phyloP scores from a whole-genome alignment of 2,797 vertebrate genomes.

The Lutjanus campechanus region DNA sequence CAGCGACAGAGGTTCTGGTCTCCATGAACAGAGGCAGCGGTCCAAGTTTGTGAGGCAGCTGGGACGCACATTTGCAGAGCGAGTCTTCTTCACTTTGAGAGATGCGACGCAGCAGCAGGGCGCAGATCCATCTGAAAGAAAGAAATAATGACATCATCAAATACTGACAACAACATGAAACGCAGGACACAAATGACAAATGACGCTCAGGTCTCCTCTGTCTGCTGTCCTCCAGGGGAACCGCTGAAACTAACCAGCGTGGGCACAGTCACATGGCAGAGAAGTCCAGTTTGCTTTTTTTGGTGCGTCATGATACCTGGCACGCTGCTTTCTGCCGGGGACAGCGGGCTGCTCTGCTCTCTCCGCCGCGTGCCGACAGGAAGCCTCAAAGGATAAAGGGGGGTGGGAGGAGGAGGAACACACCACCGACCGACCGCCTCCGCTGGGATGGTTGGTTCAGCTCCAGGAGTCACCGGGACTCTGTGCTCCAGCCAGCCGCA shows the following conservation, averaged over 20 bases:
- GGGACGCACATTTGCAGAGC: conserved; percentile 28
- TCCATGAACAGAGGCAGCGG: conserved; percentile 26
- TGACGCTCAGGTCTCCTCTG: conserved; percentile 28
- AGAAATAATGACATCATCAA: conserved; percentile 78
- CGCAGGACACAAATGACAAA: conserved; percentile 18
- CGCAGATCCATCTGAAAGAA: conserved; percentile 63
- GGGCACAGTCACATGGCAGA: conserved; percentile 39
- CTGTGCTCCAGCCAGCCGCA: conserved; percentile 49
- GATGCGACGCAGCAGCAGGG: conserved; percentile 51
- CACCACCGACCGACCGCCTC: conserved; percentile 37
- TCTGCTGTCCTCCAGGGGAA: background rate
- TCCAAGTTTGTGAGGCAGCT: conserved; percentile 58
- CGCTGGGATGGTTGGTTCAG: conserved; percentile 27
- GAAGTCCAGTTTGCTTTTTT: conserved; percentile 67
- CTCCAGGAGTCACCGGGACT: conserved; percentile 57
- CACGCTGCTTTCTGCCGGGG: conserved; percentile 48
- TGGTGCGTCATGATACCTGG: conserved; percentile 83
- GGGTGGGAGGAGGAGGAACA: background rate
- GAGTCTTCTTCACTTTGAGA: conserved; percentile 28
- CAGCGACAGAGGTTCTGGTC: conserved; percentile 1
- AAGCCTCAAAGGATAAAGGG: background rate
- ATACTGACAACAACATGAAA: conserved; percentile 43
- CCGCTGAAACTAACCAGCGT: conserved; percentile 19
- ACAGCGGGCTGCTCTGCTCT: conserved; percentile 48
- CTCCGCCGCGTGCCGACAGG: conserved; percentile 27